Base-by-base conservation (phyloP, 2,113 vertebrate genomes). In the Eretmochelys imbricata region DNA sequence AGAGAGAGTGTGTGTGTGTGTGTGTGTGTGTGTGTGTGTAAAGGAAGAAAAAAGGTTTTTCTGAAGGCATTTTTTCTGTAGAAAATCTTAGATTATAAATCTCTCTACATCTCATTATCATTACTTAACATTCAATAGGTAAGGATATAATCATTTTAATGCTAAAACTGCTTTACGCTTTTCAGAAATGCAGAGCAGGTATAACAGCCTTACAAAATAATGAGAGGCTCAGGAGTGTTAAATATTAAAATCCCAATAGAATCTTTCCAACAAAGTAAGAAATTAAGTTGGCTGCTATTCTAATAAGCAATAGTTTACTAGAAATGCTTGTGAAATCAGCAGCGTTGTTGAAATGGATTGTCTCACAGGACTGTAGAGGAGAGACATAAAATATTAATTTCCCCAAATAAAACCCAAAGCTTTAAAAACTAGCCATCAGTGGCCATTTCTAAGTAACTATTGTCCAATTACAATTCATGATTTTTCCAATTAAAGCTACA, bases 211-310 rank as follows among this genome's bases (percentile, higher is more conserved):
- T 20, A 57, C 72, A 72, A 84, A 81, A 84, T 29, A 59, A 29
- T 0, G 0, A 51, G 35, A 46, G 50, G 29, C 55, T 87, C 2
- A 1, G 54, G 49, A 55, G n/a, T 6, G 6, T 50, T 82, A 59
- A 88, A 85, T 12, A 51, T 0, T 0, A 91, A 10, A 25, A 27
- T 11, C 5, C 19, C 5, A 46, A 29, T 62, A 62, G 12, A 62
- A 62, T 62, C n/a, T 55, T 55, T 55, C 14, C 83, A 82, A 72
- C 80, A 48, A 29, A 51, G 46, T 54, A 31, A 10, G 31, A 84
- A 80, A 8, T 31, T 20, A 53, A n/a, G 20, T 72, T 4, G 16
- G 24, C 0, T 79, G 62, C 55, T 87, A 3, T 48, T 93, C 24
- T 82, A 10, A 7, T 3, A 8, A 80, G n/a, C 31, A 65, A 69